A percentile compares a stretch with the other conserved stretches of the same genome.
phyloP scores from a whole-genome alignment of 2,888 invertebrate genomes.

The Agrochola macilenta region DNA sequence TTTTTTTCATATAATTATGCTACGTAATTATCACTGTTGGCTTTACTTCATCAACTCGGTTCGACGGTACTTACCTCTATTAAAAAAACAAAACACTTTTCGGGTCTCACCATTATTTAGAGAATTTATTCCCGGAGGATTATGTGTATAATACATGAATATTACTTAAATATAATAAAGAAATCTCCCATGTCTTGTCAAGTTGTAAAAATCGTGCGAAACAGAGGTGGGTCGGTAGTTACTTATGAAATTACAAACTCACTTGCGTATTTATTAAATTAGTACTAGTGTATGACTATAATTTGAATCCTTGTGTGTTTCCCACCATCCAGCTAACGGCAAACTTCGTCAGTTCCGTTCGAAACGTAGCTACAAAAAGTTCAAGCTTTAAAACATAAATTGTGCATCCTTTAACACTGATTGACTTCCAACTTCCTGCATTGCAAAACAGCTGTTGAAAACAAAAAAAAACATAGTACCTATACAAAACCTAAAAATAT shows the following conservation, averaged over 20 bases:
- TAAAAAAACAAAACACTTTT: too few species aligned
- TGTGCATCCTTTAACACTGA: slow-evolving; percentile 44
- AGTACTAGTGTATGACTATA: neutral
- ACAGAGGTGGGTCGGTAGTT: neutral
- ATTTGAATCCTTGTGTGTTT: slow-evolving; percentile 14
- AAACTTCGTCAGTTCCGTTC: slow-evolving; percentile 1
- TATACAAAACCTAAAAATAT: slow-evolving; percentile 8
- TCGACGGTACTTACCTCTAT: too few species aligned
- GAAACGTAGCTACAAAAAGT: slow-evolving; percentile 11
- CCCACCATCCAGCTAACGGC: slow-evolving; percentile 12
- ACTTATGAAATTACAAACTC: neutral
- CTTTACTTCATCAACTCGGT: too few species aligned
- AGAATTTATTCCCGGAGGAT: too few species aligned
- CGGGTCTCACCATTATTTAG: too few species aligned
- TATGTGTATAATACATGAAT: too few species aligned
- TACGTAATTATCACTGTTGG: too few species aligned
- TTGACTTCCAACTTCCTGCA: slow-evolving; percentile 22
- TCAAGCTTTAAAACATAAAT: slow-evolving; percentile 21
- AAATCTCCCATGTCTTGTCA: too few species aligned
- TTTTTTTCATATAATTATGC: too few species aligned
- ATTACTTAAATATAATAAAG: too few species aligned
- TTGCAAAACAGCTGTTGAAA: slow-evolving; percentile 40
- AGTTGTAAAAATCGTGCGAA: too few species aligned
- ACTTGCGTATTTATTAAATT: neutral
- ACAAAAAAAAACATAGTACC: neutral